phyloP scores from a whole-genome alignment of 2,113 vertebrate species.

The Phalacrocorax carbo region DNA sequence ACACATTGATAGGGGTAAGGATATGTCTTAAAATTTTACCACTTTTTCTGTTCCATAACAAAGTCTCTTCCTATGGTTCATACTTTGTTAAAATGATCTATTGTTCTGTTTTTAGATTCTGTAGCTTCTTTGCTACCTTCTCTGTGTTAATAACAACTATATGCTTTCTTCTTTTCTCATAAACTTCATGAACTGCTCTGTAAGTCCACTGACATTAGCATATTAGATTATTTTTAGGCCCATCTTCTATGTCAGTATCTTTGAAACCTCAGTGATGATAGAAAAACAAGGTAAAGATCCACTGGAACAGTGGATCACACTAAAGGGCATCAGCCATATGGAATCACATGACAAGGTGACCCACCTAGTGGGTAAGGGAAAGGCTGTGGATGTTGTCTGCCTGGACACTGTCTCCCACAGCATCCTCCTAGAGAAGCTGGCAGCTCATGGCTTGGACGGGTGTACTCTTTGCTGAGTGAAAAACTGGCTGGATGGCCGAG shows the following conservation, averaged over 20 bases:
- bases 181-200: background rate
- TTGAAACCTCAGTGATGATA: background rate
- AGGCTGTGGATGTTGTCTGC: too few species aligned
- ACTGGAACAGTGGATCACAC: background rate
- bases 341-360: background rate
- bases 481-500: too few species aligned
- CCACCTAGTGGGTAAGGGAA: too few species aligned
- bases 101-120: background rate
- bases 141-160: background rate
- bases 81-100: background rate
- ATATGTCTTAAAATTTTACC: background rate
- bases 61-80: fast-evolving
- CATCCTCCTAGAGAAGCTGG: too few species aligned
- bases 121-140: fast-evolving
- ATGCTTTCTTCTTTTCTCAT: background rate
- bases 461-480: too few species aligned
- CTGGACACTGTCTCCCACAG: too few species aligned
- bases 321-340: background rate
- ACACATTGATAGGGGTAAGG: fast-evolving
- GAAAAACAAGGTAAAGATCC: background rate
- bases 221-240: background rate
- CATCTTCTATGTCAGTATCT: fast-evolving
- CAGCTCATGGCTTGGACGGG: too few species aligned
- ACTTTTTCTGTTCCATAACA: background rate
- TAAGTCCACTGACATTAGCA: background rate